phyloP scores from a whole-genome alignment of 2,888 invertebrate species.

The Phlogophora meticulosa region DNA sequence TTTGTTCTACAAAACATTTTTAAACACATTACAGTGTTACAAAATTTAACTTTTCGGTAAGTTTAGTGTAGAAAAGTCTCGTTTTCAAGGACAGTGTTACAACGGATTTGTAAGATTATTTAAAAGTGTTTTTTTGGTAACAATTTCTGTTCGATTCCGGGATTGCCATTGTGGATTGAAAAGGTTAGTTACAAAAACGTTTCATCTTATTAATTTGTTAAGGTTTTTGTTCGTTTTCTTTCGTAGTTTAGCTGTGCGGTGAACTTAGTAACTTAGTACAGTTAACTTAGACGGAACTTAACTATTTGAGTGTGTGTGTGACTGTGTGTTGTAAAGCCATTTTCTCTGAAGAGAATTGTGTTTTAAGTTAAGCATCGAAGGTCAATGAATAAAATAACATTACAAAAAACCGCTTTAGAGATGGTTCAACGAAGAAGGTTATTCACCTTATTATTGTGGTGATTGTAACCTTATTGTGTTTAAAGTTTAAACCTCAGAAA shows the following conservation, averaged over 20 bases:
- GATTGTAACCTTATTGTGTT: conserved; percentile 46
- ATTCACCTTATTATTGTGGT: conserved; percentile 39
- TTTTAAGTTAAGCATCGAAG: conserved; percentile 46
- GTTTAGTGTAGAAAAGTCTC: conserved; percentile 73
- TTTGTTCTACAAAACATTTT: conserved; percentile 60
- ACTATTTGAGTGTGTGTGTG: conserved; percentile 43
- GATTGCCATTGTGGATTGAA: conserved; percentile 76
- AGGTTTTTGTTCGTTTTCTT: conserved; percentile 43
- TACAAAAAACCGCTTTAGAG: conserved; percentile 14
- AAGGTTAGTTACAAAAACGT: conserved; percentile 69
- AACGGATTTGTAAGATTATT: conserved; percentile 74
- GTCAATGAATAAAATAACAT: conserved; percentile 31
- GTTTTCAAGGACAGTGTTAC: conserved; percentile 82
- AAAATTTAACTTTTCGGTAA: conserved; percentile 63
- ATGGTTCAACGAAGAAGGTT: conserved; percentile 34
- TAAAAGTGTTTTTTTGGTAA: conserved; percentile 74
- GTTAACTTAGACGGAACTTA: conserved; percentile 63
- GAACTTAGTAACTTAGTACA: conserved; percentile 62
- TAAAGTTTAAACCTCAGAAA: conserved; percentile 20
- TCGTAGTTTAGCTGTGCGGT: conserved; percentile 39
- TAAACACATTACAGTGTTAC: conserved; percentile 20
- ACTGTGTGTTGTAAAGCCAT: conserved; percentile 37
- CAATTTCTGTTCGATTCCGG: conserved; percentile 81
- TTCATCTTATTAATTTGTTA: conserved; percentile 41
- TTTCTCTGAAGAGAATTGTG: conserved; percentile 55